These are phyloP conservation scores for Tauraco erythrolophus DNA, from an alignment of 2,113 vertebrate genomes.

Conservation along the genomic window DNA sequence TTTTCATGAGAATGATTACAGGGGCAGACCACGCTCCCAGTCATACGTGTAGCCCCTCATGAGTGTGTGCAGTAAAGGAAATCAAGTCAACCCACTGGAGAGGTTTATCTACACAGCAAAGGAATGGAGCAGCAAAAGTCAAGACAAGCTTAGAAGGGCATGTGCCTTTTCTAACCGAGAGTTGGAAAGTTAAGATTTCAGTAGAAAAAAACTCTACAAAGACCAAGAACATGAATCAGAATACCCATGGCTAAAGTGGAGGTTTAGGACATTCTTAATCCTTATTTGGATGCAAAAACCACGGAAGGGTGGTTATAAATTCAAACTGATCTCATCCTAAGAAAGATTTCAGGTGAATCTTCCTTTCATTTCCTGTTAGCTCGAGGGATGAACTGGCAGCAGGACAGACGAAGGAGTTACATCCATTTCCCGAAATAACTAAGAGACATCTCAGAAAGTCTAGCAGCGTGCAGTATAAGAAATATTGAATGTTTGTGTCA, in stretches of 20 bases:
- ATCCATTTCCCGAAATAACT: not conserved
- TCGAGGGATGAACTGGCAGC: not conserved
- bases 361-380: slow-evolving; percentile 17
- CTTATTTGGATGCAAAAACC: slow-evolving; percentile 12
- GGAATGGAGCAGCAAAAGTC: not conserved
- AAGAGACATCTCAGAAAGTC: not conserved
- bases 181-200: not conserved
- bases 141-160: slow-evolving; percentile 18
- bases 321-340: slow-evolving; percentile 11
- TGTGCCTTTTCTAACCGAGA: not conserved
- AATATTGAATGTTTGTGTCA: not conserved
- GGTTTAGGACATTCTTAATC: slow-evolving; percentile 14
- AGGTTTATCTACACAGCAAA: slow-evolving; percentile 8
- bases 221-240: slow-evolving; percentile 11
- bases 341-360: slow-evolving; percentile 38
- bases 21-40: not conserved
- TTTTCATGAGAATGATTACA: not conserved
- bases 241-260: slow-evolving; percentile 3
- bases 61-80: not conserved
- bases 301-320: not conserved
- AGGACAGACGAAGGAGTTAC: not conserved
- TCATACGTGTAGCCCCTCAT: not conserved
- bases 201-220: not conserved
- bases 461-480: not conserved
- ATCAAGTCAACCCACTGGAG: not conserved